These are phyloP conservation scores for Mormyrus hasselquistii DNA, from an alignment of 2,797 vertebrate genomes.

Conservation along the genomic window DNA sequence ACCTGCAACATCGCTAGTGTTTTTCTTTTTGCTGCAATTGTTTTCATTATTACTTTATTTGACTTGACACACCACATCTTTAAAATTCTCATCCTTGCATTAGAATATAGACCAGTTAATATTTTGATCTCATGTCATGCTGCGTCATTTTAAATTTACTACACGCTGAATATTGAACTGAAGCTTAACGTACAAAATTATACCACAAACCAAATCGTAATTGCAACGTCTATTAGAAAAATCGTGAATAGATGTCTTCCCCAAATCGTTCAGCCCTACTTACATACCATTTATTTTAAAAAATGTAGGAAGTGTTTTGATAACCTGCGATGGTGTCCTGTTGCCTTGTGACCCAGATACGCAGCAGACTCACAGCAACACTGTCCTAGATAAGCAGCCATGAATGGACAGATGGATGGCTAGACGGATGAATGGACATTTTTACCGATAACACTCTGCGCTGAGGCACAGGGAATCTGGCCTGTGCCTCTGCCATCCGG, in stretches of 20 bases:
- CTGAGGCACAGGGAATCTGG: not conserved
- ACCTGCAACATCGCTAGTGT: not conserved
- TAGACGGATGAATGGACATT: not conserved
- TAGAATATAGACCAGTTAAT: not conserved
- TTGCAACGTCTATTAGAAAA: not conserved
- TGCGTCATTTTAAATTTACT: not conserved
- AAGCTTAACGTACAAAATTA: not conserved
- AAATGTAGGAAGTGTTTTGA: not conserved
- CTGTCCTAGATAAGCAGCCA: not conserved
- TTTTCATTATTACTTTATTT: no score
- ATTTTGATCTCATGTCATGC: not conserved
- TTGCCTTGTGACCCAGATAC: not conserved
- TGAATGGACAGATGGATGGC: not conserved
- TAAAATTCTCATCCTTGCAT: not conserved
- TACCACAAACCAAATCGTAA: not conserved
- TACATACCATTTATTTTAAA: not conserved
- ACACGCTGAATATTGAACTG: not conserved
- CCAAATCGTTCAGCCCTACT: not conserved
- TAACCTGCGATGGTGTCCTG: not conserved
- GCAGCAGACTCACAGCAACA: not conserved
- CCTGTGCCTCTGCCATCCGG: not conserved
- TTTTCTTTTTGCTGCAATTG: no score
- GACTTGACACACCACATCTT: not conserved
- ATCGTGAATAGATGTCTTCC: not conserved
- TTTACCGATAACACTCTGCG: not conserved